Evolutionary conservation across 2,797 vertebrate species (phyloP), one percentile per base, ranked within the genome.

Genomic region (Lindbergichthys nudifrons): DNA sequence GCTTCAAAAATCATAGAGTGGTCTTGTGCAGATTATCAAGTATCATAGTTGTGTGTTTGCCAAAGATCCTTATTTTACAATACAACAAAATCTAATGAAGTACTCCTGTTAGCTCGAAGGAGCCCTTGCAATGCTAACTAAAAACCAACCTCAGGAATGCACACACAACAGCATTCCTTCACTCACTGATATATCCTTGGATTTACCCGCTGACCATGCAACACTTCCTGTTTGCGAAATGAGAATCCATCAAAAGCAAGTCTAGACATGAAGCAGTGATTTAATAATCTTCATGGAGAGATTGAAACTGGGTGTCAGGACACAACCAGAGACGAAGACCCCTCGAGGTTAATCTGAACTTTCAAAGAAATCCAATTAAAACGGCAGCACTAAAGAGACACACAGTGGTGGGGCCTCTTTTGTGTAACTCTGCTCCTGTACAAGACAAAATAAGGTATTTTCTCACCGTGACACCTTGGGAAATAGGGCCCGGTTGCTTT

Each of bases 301-400:
- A 75, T 62, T 53, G 58, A 79, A 80, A 58, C 70, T 42, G 79
- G 66, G 59, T 74, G 77, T 82, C 82, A 68, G 89, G 83, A 75
- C 78, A 75, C 75, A 79, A 69, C 73, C 43, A 18, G 47, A 82
- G 66, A 23, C 54, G 45, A 13, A 10, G 56, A 45, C 66, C 81
- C 83, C 84, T 30, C 36, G 60, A 89, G 89, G 82, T 90, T 90
- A 81, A 81, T 89, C 86, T 88, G 80, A 89, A 92, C 85, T 77
- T 83, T 89, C 86, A 82, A 88, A 90, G 83, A 89, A 91, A 93
- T 92, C 89, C 90, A 92, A 92, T 94, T 93, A 92, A 91, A 87
- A 84, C 19, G 30, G 65, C 19, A 13, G 43, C 73, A 73, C 64
- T 85, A 77, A 90, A 89, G 84, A 90, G 74, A 81, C 81, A 89